A percentile compares a stretch with the other conserved stretches of the same genome.
phyloP scores from a whole-genome alignment of 1,140 invertebrate species.

The Watersipora subatra region DNA sequence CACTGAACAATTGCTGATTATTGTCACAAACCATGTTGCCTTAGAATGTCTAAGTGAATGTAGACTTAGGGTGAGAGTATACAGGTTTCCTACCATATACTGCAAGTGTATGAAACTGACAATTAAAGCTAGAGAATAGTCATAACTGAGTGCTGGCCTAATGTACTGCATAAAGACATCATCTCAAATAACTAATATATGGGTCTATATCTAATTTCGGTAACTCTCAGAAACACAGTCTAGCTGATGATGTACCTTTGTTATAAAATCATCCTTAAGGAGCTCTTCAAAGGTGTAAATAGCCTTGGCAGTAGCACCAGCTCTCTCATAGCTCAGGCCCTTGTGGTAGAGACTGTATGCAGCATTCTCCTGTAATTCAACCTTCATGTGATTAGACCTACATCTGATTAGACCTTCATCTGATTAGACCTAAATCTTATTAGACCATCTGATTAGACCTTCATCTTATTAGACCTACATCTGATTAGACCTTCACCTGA shows the following conservation, averaged over 20 bases:
- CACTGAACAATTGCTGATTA: too few relatives aligned
- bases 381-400: not conserved
- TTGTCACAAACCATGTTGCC: too few relatives aligned
- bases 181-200: not conserved
- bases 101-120: not conserved
- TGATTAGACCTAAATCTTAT: not conserved
- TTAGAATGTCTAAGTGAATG: too few relatives aligned
- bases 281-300: slow-evolving; percentile 50
- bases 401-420: not conserved
- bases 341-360: slow-evolving; percentile 55
- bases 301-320: slow-evolving; percentile 48
- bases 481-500: not conserved
- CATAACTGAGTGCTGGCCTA: too few relatives aligned
- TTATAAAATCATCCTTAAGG: slow-evolving; percentile 49
- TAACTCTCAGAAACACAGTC: not conserved
- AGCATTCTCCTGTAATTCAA: slow-evolving; percentile 50
- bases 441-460: slow-evolving; percentile 12
- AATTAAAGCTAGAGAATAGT: not conserved
- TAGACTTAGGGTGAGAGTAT: too few relatives aligned
- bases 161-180: too few relatives aligned
- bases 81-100: not conserved
- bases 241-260: slow-evolving; percentile 39
- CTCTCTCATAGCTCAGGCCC: slow-evolving; percentile 49
- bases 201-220: too few relatives aligned
- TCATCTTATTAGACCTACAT: not conserved